A percentile compares a stretch with the other conserved stretches of the same genome.
phyloP scores from a whole-genome alignment of 2,797 vertebrate species.

The Diglossa cyanea region DNA sequence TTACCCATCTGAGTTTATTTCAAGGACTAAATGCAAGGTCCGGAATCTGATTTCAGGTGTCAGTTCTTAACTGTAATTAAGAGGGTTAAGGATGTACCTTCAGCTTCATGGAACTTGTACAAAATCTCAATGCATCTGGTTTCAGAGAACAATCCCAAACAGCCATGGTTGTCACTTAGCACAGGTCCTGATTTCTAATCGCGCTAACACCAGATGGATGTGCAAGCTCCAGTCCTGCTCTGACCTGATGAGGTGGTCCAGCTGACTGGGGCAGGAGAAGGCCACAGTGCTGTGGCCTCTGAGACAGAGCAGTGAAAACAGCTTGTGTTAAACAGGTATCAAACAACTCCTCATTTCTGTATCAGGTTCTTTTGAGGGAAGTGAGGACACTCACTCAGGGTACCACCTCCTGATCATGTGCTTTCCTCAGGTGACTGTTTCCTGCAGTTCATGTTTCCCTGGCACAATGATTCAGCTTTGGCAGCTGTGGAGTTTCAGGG shows the following conservation, averaged over 20 bases:
- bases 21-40: neutral
- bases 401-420: fast-evolving
- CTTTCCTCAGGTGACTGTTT: neutral
- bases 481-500: neutral
- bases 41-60: neutral
- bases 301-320: neutral
- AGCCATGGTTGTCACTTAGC: neutral
- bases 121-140: neutral
- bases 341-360: neutral
- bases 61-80: neutral
- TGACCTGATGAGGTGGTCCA: neutral
- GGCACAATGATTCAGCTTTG: neutral
- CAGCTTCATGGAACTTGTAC: neutral
- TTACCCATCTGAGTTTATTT: neutral
- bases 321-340: neutral
- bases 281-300: neutral
- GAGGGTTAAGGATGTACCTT: neutral
- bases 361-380: neutral
- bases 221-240: neutral
- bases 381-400: neutral
- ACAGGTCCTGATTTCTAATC: neutral
- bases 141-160: neutral
- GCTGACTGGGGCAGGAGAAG: neutral
- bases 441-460: neutral
- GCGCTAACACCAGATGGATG: neutral